Conservation (phyloP, 2,113 vertebrate genomes). For the Synchiropus splendidus region DNA sequence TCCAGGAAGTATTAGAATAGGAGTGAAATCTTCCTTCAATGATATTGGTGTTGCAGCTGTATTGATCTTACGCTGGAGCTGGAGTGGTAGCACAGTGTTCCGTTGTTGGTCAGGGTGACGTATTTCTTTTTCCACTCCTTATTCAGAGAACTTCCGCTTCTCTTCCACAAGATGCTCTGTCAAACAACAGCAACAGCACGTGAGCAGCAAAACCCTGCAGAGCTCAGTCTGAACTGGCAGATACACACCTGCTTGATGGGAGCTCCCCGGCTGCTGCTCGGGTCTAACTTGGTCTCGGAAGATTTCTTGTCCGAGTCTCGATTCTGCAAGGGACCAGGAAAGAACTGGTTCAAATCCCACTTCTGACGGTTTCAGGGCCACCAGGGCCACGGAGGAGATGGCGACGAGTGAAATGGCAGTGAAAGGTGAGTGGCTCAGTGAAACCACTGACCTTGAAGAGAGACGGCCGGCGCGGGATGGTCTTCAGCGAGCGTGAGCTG, state of each 20-base stretch:
- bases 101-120: conserved; percentile 85
- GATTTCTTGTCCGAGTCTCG: conserved; percentile 84
- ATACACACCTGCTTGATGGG: conserved; percentile 84
- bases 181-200: conserved; percentile 11
- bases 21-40: neutral
- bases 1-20: too few relatives aligned
- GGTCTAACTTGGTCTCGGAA: conserved; percentile 76
- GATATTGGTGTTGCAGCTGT: conserved; percentile 9
- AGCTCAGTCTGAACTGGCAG: neutral
- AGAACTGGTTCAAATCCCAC: too few relatives aligned
- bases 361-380: neutral
- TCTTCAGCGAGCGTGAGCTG: conserved; percentile 72
- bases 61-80: conserved; percentile 80
- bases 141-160: conserved; percentile 90
- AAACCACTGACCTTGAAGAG: conserved; percentile 86
- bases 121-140: conserved; percentile 99
- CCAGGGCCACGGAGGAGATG: neutral
- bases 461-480: conserved; percentile 82
- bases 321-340: conserved; percentile 67
- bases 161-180: conserved; percentile 87
- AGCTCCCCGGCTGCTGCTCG: conserved; percentile 67
- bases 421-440: conserved; percentile 8
- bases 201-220: conserved; percentile 20
- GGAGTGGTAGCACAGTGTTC: conserved; percentile 86
- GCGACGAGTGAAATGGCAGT: conserved; percentile 13